A percentile compares a stretch with the other conserved stretches of the same genome.
Conservation (phyloP, 2,113 vertebrate genomes). For the Strix uralensis region DNA sequence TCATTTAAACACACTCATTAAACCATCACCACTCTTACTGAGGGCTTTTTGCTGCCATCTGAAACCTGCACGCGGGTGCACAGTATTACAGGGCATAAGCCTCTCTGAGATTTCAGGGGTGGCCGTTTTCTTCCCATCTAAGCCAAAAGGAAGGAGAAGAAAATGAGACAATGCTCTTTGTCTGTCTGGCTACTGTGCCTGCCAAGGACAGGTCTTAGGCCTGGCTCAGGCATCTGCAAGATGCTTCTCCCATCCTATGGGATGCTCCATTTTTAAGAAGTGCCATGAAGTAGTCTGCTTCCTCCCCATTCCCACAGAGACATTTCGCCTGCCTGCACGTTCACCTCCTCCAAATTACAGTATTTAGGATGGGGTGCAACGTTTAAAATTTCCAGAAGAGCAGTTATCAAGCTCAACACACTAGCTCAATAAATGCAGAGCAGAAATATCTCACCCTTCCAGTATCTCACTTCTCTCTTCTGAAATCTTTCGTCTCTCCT, state of each 20-base stretch:
- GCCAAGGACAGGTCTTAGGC: too few relatives aligned
- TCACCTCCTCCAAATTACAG: not conserved
- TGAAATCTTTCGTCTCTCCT: not conserved
- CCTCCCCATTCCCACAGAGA: not conserved
- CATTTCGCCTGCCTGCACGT: not conserved
- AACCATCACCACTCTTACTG: not conserved
- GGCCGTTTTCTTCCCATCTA: not conserved
- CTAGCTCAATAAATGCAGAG: not conserved
- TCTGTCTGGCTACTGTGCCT: not conserved
- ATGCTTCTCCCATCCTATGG: not conserved
- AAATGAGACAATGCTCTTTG: not conserved
- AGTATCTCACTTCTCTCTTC: not conserved
- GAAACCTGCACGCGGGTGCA: not conserved
- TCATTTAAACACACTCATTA: not conserved
- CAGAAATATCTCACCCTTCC: not conserved
- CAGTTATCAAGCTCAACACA: not conserved
- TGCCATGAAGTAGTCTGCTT: not conserved
- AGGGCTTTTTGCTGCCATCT: not conserved
- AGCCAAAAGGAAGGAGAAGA: not conserved
- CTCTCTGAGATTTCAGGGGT: not conserved
- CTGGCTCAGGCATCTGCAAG: not conserved
- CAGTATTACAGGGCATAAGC: fast-evolving
- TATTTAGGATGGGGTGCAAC: not conserved
- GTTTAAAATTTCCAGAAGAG: not conserved
- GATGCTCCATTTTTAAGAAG: not conserved